A percentile compares a stretch with the other conserved stretches of the same genome.
These are phyloP conservation scores for human (Homo sapiens) DNA, from an alignment of 2,113 vertebrate genomes.

Conservation along the genomic window DNA sequence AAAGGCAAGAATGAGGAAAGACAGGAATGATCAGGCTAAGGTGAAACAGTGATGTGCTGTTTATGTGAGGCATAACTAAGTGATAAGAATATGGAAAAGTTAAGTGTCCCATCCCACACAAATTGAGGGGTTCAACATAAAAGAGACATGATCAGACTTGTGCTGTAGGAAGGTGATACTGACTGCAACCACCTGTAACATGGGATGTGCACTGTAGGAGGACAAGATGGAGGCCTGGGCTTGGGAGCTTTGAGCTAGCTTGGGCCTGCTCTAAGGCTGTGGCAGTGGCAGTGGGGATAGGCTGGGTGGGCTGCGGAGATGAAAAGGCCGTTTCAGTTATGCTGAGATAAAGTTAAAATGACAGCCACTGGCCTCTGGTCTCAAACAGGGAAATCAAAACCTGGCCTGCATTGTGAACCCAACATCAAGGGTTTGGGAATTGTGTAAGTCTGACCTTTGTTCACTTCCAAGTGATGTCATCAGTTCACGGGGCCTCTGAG, in stretches of 20 bases:
- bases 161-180: neutral
- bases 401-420: neutral
- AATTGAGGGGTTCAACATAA: fast-evolving
- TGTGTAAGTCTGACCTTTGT: neutral
- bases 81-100: neutral
- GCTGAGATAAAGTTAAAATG: neutral
- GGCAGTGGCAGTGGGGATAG: neutral
- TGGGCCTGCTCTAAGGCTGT: neutral
- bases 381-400: neutral
- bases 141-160: neutral
- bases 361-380: neutral
- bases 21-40: neutral
- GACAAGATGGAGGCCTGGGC: neutral
- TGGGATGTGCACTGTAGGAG: neutral
- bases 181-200: fast-evolving
- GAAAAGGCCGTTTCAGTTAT: no score
- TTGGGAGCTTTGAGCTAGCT: no score
- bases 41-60: neutral
- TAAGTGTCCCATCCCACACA: no score
- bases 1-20: neutral
- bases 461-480: neutral
- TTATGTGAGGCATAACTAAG: neutral
- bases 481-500: neutral
- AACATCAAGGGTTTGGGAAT: neutral
- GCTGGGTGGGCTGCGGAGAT: neutral